Evolutionary conservation across 1,140 invertebrate genomes (phyloP), one percentile per base, ranked within the genome.

Genomic region (Conopomorpha cramerella): DNA sequence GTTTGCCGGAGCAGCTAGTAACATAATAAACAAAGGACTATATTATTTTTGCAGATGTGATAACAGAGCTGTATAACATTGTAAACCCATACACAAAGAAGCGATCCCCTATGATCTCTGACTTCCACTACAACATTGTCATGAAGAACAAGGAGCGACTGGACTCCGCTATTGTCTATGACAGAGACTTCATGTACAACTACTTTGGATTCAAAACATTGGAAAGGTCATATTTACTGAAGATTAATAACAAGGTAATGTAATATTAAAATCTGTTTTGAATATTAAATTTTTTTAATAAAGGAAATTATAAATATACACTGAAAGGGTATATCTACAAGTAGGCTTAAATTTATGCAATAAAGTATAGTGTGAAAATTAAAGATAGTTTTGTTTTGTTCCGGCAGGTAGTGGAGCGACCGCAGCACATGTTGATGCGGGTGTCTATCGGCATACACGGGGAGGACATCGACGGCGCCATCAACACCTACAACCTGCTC

Each of bases 181-280:
- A 99, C 56, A 84, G 97, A 47, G 98, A 99, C 79, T 99, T 95
- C 60, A 89, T 83, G 37, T 99, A 98, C 68, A 97, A 96, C 64
- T 99, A 97, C 65, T 99, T 99, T 84, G 97, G 96, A 23, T 99
- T 99, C 55, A 99, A 98, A 82, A 99, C 97, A 2, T 76, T 99
- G 30, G 97, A 99, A 62, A 80, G 92, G 41, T 97, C 95, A 1
- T 99, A 99, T 66, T 78, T 99, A 32, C 67, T 99, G 13, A 96
- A 94, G 72, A 94, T 98, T 34, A 84, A 96, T 72, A 88, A 89
- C 0, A 96, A 96, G 84, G 67, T 72, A 45, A 33, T 8, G 28
- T 13, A 4, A 4, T 29, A 7, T 29, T 7, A 11, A 29, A 29
- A 7, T 11, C 28, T 23, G 4, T 23, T 11, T 29, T 13, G n/a